Evolutionary conservation across 2,888 invertebrate species (phyloP).

Genomic region (Tipula unca): DNA sequence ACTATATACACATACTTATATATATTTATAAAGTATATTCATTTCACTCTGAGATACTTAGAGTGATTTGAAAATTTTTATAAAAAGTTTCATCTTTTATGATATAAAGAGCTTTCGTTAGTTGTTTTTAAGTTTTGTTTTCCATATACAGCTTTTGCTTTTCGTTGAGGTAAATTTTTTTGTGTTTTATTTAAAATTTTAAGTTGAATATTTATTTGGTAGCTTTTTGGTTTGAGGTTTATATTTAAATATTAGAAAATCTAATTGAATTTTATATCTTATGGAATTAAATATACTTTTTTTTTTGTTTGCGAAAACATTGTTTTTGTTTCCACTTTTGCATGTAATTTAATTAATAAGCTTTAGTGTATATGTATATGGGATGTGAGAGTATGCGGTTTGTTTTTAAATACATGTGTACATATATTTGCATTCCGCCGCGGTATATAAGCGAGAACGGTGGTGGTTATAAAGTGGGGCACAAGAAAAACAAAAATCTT

Average conservation of each 20-base stretch:
- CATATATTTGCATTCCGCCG: background rate
- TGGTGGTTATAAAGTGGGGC: background rate
- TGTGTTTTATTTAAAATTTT: background rate
- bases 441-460: background rate
- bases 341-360: background rate
- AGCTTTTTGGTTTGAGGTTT: background rate
- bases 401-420: background rate
- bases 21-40: background rate
- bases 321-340: background rate
- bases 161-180: background rate
- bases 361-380: background rate
- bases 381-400: background rate
- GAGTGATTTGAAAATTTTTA: background rate
- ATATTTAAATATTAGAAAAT: background rate
- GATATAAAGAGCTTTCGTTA: background rate
- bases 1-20: background rate
- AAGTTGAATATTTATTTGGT: background rate
- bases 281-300: background rate
- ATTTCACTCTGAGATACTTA: background rate
- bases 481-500: background rate
- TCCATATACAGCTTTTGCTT: background rate
- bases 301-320: background rate
- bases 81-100: background rate
- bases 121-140: background rate
- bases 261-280: conserved; percentile 8